A percentile compares a stretch with the other conserved stretches of the same genome.
Conservation (phyloP, 2,113 vertebrate species). For the Gobio gobio region DNA sequence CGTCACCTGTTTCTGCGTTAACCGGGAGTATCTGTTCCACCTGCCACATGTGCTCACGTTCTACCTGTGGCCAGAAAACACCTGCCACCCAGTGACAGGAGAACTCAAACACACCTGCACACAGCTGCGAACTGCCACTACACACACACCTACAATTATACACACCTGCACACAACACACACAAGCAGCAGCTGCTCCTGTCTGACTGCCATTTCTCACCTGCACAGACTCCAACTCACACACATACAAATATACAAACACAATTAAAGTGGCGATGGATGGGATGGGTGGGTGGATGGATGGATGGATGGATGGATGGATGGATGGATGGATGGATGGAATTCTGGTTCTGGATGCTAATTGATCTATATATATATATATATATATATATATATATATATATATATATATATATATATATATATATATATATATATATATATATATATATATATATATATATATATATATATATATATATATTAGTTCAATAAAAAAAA, state of each 20-base stretch:
- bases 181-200: slow-evolving; percentile 16
- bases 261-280: not conserved
- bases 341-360: too few relatives aligned
- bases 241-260: not conserved
- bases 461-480: too few relatives aligned
- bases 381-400: too few relatives aligned
- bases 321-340: too few relatives aligned
- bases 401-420: too few relatives aligned
- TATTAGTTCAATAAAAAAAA: too few relatives aligned
- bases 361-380: too few relatives aligned
- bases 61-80: slow-evolving; percentile 60
- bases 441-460: too few relatives aligned
- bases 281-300: too few relatives aligned
- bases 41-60: slow-evolving; percentile 47
- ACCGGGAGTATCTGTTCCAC: slow-evolving; percentile 35
- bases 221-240: slow-evolving; percentile 8
- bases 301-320: too few relatives aligned
- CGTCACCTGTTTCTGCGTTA: slow-evolving; percentile 13
- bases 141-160: slow-evolving; percentile 5
- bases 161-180: not conserved
- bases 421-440: too few relatives aligned
- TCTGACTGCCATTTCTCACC: slow-evolving; percentile 32
- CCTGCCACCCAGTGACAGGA: slow-evolving; percentile 54
- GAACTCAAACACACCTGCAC: slow-evolving; percentile 51
- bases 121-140: slow-evolving; percentile 50